A percentile compares a stretch with the other conserved stretches of the same genome.
Evolutionary conservation across 2,888 invertebrate genomes (phyloP).

Genomic region (Chrysina gloriosa): DNA sequence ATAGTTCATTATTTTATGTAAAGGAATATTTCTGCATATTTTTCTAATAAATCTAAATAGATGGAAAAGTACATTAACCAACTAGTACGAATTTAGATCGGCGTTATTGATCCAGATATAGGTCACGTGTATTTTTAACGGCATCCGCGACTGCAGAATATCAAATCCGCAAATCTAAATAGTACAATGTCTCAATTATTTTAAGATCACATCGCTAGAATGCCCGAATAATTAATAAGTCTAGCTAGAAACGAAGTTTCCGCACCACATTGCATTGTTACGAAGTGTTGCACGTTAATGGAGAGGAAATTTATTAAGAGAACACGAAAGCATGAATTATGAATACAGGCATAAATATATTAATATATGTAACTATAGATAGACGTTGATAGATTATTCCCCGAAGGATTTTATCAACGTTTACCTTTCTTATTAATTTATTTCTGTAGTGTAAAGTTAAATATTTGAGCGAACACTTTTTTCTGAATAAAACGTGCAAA

Average conservation of each 20-base stretch:
- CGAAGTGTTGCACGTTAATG: constrained; percentile 5
- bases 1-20: no score
- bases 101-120: not conserved
- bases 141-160: not conserved
- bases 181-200: not conserved
- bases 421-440: no score
- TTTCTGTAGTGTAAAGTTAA: no score
- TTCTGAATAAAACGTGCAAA: no score
- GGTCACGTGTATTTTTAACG: not conserved
- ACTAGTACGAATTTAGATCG: no score
- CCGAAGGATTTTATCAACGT: not conserved
- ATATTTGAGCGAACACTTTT: no score
- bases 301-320: constrained; percentile 20
- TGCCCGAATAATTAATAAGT: constrained; percentile 21
- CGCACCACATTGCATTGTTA: not conserved
- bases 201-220: not conserved
- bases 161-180: not conserved
- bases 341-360: not conserved
- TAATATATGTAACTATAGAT: not conserved
- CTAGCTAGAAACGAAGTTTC: not conserved
- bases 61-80: no score
- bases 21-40: no score
- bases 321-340: constrained; percentile 18
- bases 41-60: no score
- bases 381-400: constrained; percentile 12